Conservation (phyloP, 2,888 invertebrate species). For the Listrodromus nycthemerus region DNA sequence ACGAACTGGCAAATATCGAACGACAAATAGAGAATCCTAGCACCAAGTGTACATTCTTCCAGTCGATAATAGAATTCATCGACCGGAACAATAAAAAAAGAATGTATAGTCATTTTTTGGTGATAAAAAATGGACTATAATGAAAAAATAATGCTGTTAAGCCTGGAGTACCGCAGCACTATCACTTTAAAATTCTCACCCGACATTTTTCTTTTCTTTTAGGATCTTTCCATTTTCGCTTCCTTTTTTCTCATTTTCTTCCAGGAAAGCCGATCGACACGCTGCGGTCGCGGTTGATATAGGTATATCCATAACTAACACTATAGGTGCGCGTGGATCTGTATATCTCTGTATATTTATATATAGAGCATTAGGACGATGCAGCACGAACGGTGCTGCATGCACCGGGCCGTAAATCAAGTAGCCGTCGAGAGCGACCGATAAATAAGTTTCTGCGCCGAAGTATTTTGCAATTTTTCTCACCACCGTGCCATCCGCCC, state of each 20-base stretch:
- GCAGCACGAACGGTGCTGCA: slow-evolving; percentile 31
- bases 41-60: too few relatives aligned
- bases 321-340: not conserved
- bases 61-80: not conserved
- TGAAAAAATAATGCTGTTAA: not conserved
- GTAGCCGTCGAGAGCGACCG: slow-evolving; percentile 63
- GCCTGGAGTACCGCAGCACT: not conserved
- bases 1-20: not conserved
- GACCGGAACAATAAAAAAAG: not conserved
- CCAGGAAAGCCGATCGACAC: slow-evolving; percentile 34
- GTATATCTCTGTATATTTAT: not conserved
- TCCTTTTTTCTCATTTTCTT: slow-evolving; percentile 29
- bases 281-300: slow-evolving; percentile 15
- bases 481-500: slow-evolving; percentile 58
- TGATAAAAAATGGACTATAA: not conserved
- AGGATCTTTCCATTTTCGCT: not conserved
- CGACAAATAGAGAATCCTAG: not conserved
- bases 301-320: slow-evolving; percentile 12
- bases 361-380: slow-evolving; percentile 6
- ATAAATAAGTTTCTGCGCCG: slow-evolving; percentile 70
- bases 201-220: not conserved
- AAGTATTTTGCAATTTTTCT: slow-evolving; percentile 74
- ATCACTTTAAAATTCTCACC: not conserved
- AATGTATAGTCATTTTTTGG: not conserved
- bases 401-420: slow-evolving; percentile 66